Base-by-base conservation (phyloP, 2,888 invertebrate genomes). In the Tiliacea citrago region DNA sequence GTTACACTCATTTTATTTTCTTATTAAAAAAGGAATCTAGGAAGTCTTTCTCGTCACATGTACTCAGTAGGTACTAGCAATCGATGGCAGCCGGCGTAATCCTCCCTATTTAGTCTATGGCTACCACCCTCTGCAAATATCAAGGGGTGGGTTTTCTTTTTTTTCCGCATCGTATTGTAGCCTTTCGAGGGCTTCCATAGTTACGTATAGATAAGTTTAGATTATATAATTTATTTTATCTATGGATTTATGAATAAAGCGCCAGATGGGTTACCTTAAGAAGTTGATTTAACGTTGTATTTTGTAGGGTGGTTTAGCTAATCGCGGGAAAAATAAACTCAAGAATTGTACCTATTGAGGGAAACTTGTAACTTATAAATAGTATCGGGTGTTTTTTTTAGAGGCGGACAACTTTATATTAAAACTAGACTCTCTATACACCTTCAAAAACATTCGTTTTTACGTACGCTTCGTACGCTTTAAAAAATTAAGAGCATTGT, bases 101-200 rank as follows among this genome's bases (percentile, higher is more conserved):
- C 72, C 85, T 42, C 81, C 88, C 77, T 76, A 63, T 79, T 81
- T 82, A 83, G 86, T 85, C 88, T 86, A 84, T 88, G 86, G 88
- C 84, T 82, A 57, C 77, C 84, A 84, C 87, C 89, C 87, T 77
- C 68, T 21, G 77, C 68, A 75, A 84, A 75, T 76, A 72, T 58
- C n/a, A 29, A 80, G 78, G 79, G 81, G 78, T 80, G 79, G 73
- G 57, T 62, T 51, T 81, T 12, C 35, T 29, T 58, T 71, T 80
- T 77, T 80, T 85, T 75, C 62, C 76, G 67, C 58, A 53, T 42
- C 67, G 85, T 60, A 68, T 77, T 81, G 61, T 76, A 68, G 83
- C 49, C 83, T 82, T 83, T 86, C 79, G 73, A 79, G 84, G 58
- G 60, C 61, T 85, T 76, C 58, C 29, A 21, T 51, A 49, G 9